Base-by-base conservation (phyloP, 2,888 invertebrate genomes). In the Lacanobia oleracea region DNA sequence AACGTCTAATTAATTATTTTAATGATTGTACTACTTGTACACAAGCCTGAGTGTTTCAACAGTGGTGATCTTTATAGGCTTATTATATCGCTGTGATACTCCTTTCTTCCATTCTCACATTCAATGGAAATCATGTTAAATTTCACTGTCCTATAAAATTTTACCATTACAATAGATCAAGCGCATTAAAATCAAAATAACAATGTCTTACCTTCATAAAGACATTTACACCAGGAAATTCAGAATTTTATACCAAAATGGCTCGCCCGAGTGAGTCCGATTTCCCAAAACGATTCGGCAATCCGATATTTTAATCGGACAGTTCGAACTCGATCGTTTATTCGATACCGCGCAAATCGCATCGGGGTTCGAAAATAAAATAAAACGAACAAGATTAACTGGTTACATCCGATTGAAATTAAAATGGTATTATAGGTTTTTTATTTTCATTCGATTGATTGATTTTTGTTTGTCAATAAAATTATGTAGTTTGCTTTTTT, bases 221-320 rank as follows among this genome's bases (percentile, higher is more conserved):
- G 64, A 72, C 56, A 64, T 66, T 72, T 68, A 56, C 56, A 57
- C 18, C 12, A 40, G 61, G 7, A 66, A 64, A 67, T 77, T 67
- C 75, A 48, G 60, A 61, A 60, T 75, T 82, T 75, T 60, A 72
- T 63, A 75, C 65, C 73, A 70, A 83, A 76, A 74, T 45, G 56
- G 37, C 8, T 64, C 51, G 79, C 83, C 73, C 75, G 69, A 77
- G 14, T 75, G 77, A 75, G 65, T 77, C 72, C 67, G 76, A 82
- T 80, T 75, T 75, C 79, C 79, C 83, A 82, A 87, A 82, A 80
- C 85, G 82, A 86, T 85, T 81, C 82, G 68, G 84, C 83, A 83
- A 86, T 83, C 69, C 83, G 83, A 89, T 88, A 88, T 88, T 88
- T 89, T 81, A 87, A 88, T 87, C 83, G 78, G 50, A 61, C 78